Evolutionary conservation across 30 jellyfish, hydroid and myxozoan genomes (phyloP).

Genomic region (Turritopsis rubra): DNA sequence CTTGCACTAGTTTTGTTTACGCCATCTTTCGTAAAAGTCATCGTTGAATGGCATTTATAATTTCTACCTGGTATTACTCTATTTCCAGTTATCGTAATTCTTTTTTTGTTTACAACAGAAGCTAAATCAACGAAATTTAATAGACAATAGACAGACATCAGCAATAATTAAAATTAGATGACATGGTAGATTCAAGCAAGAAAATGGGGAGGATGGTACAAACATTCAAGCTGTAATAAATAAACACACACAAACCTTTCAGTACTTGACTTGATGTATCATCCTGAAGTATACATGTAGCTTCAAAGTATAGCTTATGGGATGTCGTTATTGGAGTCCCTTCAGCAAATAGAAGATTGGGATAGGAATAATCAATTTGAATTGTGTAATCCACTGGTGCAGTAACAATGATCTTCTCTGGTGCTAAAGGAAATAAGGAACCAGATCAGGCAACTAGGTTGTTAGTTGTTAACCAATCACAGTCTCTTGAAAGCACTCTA

Average conservation of each 20-base stretch:
- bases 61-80: constrained; percentile 43
- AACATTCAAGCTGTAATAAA: no score
- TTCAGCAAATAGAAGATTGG: constrained; percentile 26
- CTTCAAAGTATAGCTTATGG: constrained; percentile 21
- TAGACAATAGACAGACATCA: no score
- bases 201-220: no score
- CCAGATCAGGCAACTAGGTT: neutral
- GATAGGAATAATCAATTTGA: constrained; percentile 36
- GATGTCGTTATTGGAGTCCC: neutral
- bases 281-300: constrained; percentile 15
- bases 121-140: neutral
- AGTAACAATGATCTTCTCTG: constrained; percentile 32
- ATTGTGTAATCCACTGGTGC: constrained; percentile 46
- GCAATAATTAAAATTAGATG: no score
- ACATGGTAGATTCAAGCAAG: no score
- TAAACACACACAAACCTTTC: constrained; percentile 6
- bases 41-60: constrained; percentile 47
- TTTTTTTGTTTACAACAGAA: neutral
- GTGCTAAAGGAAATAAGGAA: constrained; percentile 34
- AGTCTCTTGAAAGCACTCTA: no score
- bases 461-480: no score
- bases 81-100: constrained; percentile 20
- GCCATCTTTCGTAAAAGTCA: constrained; percentile 20
- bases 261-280: neutral
- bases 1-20: constrained; percentile 39